A percentile compares a stretch with the other conserved stretches of the same genome.
phyloP scores from a whole-genome alignment of 2,113 vertebrate species.

The Cromileptes altivelis region DNA sequence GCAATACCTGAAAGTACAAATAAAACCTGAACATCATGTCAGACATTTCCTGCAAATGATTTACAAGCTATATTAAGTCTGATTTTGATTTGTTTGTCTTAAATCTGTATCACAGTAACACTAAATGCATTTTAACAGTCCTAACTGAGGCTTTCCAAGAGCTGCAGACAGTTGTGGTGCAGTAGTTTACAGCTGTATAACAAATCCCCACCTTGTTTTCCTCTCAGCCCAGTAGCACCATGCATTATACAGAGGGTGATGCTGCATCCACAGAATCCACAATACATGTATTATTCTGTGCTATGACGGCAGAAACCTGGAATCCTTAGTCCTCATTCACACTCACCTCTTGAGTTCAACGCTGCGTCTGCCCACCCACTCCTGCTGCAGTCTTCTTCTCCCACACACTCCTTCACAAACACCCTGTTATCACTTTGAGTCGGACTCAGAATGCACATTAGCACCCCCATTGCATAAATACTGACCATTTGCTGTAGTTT shows the following conservation, averaged over 20 bases:
- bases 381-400: conserved; percentile 42
- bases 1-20: not conserved
- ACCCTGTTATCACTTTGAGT: conserved; percentile 32
- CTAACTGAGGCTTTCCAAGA: not conserved
- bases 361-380: conserved; percentile 44
- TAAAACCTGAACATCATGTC: not conserved
- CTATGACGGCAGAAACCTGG: conserved; percentile 30
- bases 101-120: not conserved
- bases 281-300: conserved; percentile 47
- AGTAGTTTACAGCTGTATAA: conserved; percentile 4
- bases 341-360: conserved; percentile 58
- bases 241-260: conserved; percentile 40
- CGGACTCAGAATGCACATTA: conserved; percentile 23
- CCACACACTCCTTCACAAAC: conserved; percentile 40
- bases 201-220: conserved; percentile 15
- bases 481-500: not conserved
- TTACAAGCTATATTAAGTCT: not conserved
- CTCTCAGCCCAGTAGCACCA: conserved; percentile 21
- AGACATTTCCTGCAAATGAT: not conserved
- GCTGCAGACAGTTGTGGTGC: conserved; percentile 9
- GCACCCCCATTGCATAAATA: conserved; percentile 8
- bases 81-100: not conserved
- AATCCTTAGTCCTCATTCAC: conserved; percentile 38
- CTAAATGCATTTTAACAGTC: not conserved
- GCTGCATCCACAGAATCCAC: conserved; percentile 30